phyloP scores from a whole-genome alignment of 2,797 vertebrate genomes.

The Notolabrus celidotus region DNA sequence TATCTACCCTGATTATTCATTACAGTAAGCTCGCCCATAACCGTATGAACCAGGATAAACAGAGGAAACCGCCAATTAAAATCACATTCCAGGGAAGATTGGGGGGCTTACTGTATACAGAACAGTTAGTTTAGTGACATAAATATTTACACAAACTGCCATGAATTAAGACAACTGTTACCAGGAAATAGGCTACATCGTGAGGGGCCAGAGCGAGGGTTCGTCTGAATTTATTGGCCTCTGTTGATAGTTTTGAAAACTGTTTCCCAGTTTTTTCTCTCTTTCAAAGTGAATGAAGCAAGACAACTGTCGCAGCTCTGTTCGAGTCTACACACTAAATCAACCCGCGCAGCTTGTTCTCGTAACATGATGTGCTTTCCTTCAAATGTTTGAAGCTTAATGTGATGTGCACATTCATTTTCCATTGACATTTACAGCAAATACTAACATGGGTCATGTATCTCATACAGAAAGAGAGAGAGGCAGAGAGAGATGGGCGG shows the following conservation, averaged over 20 bases:
- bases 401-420: conserved; percentile 70
- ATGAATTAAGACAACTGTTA: conserved; percentile 85
- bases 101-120: conserved; percentile 82
- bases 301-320: conserved; percentile 56
- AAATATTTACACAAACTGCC: conserved; percentile 86
- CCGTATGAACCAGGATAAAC: conserved; percentile 84
- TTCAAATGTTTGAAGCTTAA: conserved; percentile 55
- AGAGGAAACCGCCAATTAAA: conserved; percentile 89
- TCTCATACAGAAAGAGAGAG: conserved; percentile 44
- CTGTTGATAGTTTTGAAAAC: conserved; percentile 59
- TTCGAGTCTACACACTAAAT: conserved; percentile 41
- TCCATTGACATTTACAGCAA: conserved; percentile 73
- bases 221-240: conserved; percentile 74
- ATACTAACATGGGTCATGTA: conserved; percentile 70
- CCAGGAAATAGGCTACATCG: conserved; percentile 81
- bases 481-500: conserved; percentile 65
- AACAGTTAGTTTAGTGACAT: conserved; percentile 83
- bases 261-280: conserved; percentile 24
- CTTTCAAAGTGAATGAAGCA: conserved; percentile 58
- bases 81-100: conserved; percentile 83
- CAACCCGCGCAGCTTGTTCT: conserved; percentile 31
- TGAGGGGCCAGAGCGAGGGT: conserved; percentile 73
- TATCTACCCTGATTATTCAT: conserved; percentile 88
- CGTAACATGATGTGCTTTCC: conserved; percentile 51
- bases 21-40: conserved; percentile 80